These are phyloP conservation scores for Eupsittula cactorum DNA, from an alignment of 2,113 vertebrate species.

Conservation along the genomic window DNA sequence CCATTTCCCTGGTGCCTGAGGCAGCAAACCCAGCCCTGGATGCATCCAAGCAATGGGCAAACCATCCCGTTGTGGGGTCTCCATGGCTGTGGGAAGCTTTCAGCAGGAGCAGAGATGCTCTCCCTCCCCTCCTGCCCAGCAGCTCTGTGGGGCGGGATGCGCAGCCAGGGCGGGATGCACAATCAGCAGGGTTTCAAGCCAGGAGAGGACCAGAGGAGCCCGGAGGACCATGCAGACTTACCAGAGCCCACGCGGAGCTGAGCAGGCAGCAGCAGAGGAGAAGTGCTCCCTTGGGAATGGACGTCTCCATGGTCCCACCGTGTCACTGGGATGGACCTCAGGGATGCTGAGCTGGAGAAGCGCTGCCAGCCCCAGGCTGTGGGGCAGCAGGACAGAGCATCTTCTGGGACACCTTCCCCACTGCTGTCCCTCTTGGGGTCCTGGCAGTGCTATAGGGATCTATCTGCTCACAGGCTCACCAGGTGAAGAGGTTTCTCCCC, in stretches of 20 bases:
- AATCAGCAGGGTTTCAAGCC: neutral
- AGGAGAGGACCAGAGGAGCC: neutral
- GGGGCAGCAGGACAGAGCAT: neutral
- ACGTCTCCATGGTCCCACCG: neutral
- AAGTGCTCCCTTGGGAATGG: neutral
- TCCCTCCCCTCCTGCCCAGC: neutral
- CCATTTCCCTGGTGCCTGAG: fast-evolving
- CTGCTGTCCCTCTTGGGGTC: neutral
- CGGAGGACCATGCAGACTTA: neutral
- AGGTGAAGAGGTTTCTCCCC: neutral
- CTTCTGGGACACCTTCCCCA: neutral
- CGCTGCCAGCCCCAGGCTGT: neutral
- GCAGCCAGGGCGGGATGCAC: fast-evolving
- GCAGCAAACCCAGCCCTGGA: neutral
- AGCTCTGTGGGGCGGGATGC: fast-evolving
- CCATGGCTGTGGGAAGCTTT: neutral
- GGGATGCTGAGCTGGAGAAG: neutral
- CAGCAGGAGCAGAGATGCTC: neutral
- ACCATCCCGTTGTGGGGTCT: fast-evolving
- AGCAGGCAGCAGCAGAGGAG: conserved; percentile 51
- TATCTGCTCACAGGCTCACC: neutral
- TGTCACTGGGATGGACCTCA: neutral
- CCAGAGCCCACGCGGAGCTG: conserved; percentile 23
- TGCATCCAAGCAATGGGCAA: neutral
- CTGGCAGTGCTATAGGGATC: neutral